Evolutionary conservation across 2,113 vertebrate species (phyloP), one percentile per base, ranked within the genome.

Genomic region (Gymnarchus niloticus): DNA sequence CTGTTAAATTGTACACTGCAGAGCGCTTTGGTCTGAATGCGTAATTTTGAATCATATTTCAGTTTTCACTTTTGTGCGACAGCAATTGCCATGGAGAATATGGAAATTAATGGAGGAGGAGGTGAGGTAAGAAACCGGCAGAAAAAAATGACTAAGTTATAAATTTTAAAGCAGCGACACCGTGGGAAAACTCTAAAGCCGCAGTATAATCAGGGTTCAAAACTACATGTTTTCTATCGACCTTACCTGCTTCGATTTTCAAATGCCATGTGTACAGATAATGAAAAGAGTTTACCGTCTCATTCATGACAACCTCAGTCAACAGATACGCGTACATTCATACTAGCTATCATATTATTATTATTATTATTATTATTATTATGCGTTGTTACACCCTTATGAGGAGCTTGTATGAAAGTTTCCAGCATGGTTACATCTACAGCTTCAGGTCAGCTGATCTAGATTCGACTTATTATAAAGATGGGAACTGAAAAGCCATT

Each of bases 51-150:
- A 46, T 76, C 5, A 52, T 56, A 52, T 23, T 46, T 77, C 28
- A 78, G n/a, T 21, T 9, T 84, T 78, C 44, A 49, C 65, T 73
- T n/a, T 86, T 69, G 12, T 14, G 6, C 10, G 19, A 37, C 46
- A 21, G 46, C 12, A 17, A 90, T 94, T 94, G 88, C 90, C 2
- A 69, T 89, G 17, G 94, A 93, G 37, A 52, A 73, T 73, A 54
- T 94, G 23, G 93, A 93, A 81, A 90, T 95, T 91, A 93, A 92
- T 89, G 92, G 92, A 10, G 89, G 83, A 84, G 87, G 87, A 41
- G n/a, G n/a, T n/a, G 92, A 91, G 93, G 94, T 95, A 86, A 91
- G 88, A 57, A 65, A 9, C n/a, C 3, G 0, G 81, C 6, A 61
- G 8, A 37, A 33, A 33, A 33, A 69, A 33, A 73, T 41, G 17